Evolutionary conservation across 2,888 invertebrate species (phyloP).

Genomic region (Drosophila melanocephala): DNA sequence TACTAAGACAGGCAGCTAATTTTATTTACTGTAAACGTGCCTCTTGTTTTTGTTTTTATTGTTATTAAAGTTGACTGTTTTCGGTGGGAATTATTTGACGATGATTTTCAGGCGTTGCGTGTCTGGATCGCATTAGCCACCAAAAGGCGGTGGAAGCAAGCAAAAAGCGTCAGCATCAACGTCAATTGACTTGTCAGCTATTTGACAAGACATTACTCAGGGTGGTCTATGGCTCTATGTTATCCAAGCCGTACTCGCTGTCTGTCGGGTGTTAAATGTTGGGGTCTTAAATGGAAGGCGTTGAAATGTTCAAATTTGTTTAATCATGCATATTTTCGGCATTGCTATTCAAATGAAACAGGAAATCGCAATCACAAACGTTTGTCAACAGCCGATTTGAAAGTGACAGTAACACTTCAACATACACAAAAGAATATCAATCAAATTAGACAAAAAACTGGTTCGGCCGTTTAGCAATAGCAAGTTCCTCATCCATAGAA

Average conservation of each 20-base stretch:
- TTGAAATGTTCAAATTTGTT: conserved; percentile 36
- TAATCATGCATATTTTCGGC: conserved; percentile 8
- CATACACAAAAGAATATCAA: conserved; percentile 48
- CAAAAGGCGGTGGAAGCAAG: conserved; percentile 19
- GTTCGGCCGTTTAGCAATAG: conserved; percentile 55
- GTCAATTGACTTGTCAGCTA: conserved; percentile 72
- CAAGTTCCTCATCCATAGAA: conserved; percentile 35
- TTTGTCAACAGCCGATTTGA: conserved; percentile 48
- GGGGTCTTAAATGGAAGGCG: conserved; percentile 47
- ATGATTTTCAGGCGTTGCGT: conserved; percentile 68
- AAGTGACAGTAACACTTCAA: conserved; percentile 51
- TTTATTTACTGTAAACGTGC: conserved; percentile 76
- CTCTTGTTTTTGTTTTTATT: conserved; percentile 20
- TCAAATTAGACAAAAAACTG: conserved; percentile 57
- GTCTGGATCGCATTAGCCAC: conserved; percentile 59
- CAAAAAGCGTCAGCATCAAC: conserved; percentile 43
- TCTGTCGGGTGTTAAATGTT: neutral
- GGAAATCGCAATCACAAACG: conserved; percentile 46
- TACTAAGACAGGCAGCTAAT: conserved; percentile 79
- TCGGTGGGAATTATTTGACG: conserved; percentile 65
- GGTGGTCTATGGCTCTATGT: conserved; percentile 56
- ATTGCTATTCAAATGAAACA: conserved; percentile 62
- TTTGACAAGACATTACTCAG: conserved; percentile 60
- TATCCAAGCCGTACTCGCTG: neutral
- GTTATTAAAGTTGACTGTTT: conserved; percentile 36